Conservation (phyloP, 2,113 vertebrate genomes). For the Numenius arquata region DNA sequence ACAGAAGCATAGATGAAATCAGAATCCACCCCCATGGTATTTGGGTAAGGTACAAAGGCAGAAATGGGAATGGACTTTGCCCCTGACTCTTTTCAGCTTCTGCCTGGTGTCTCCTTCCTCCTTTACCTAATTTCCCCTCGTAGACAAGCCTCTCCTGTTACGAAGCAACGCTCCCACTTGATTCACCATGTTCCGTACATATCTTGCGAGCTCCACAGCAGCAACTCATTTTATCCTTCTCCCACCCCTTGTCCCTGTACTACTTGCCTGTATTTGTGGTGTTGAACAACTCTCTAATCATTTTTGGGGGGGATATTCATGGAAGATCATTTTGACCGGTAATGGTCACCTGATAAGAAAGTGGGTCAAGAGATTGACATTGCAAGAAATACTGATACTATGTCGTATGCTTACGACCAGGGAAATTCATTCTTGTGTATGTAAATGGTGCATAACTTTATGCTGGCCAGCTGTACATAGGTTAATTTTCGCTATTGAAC, state of each 20-base stretch:
- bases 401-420: neutral
- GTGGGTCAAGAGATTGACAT: neutral
- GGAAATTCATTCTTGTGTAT: neutral
- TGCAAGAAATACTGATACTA: neutral
- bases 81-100: neutral
- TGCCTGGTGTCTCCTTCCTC: neutral
- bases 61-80: neutral
- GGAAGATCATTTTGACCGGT: neutral
- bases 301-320: neutral
- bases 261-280: neutral
- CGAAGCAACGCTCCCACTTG: neutral
- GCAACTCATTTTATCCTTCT: neutral
- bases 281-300: neutral
- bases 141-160: neutral
- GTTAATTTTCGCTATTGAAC: neutral
- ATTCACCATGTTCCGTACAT: neutral
- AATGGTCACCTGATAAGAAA: neutral
- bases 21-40: neutral
- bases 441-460: neutral
- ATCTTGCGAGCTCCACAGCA: neutral
- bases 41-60: neutral
- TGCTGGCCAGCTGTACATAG: neutral
- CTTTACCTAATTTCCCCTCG: neutral
- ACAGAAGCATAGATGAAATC: neutral
- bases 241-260: neutral